Percentiles rank a stretch among this genome's conserved stretches.
Conservation (phyloP, 2,888 invertebrate genomes). For the Torymus texanus region DNA sequence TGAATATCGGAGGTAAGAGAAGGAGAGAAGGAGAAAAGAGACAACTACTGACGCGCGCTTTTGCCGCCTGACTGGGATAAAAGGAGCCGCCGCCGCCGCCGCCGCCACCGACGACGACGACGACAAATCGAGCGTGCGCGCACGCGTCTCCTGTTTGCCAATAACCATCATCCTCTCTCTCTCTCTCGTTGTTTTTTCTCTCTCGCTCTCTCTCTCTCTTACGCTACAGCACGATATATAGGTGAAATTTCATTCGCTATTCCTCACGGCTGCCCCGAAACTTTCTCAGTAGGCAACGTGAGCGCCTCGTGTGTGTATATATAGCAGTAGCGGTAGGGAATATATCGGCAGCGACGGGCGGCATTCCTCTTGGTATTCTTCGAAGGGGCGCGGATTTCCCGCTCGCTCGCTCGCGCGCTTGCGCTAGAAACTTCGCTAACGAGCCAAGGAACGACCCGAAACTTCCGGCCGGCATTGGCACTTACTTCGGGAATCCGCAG, state of each 20-base stretch:
- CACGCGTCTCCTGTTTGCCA: too few relatives aligned
- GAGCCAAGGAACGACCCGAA: conserved; percentile 14
- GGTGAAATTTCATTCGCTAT: conserved; percentile 14
- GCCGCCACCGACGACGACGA: too few relatives aligned
- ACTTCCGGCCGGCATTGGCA: conserved; percentile 11
- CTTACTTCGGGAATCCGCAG: conserved; percentile 13
- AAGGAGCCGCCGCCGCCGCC: neutral
- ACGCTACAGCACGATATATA: too few relatives aligned
- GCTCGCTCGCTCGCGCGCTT: neutral
- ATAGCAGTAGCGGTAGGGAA: too few relatives aligned
- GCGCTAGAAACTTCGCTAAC: conserved; percentile 34
- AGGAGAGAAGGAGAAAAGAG: too few relatives aligned
- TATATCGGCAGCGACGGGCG: too few relatives aligned
- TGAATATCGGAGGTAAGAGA: conserved; percentile 20
- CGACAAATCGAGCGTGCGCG: neutral
- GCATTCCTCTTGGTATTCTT: too few relatives aligned
- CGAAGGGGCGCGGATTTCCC: too few relatives aligned
- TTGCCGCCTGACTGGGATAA: conserved; percentile 5
- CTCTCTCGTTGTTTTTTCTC: too few relatives aligned
- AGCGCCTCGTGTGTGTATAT: neutral
- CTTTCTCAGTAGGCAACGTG: neutral
- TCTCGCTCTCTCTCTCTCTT: too few relatives aligned
- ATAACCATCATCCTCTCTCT: too few relatives aligned
- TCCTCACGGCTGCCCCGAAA: conserved; percentile 10
- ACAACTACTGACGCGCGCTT: too few relatives aligned